Evolutionary conservation across 2,113 vertebrate genomes (phyloP).

Genomic region (Rafetus swinhoei): DNA sequence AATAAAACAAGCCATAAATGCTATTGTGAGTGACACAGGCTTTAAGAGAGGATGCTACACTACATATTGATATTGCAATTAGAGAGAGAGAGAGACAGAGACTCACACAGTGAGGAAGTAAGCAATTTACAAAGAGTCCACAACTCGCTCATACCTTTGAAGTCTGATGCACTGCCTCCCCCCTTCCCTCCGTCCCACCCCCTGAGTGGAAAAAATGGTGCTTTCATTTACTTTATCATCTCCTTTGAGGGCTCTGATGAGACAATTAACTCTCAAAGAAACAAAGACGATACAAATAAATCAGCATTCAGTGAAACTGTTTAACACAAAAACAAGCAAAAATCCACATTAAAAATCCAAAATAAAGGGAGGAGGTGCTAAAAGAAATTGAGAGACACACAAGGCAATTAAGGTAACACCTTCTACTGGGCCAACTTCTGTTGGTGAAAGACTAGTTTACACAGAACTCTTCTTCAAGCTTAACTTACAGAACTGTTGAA

Average conservation of each 20-base stretch:
- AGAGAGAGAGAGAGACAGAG: neutral
- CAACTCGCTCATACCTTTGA: fast-evolving
- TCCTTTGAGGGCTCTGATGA: neutral
- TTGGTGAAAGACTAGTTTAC: neutral
- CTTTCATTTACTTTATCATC: neutral
- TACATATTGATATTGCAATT: neutral
- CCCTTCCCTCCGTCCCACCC: fast-evolving
- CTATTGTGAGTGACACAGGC: neutral
- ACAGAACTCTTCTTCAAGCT: neutral
- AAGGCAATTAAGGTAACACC: neutral
- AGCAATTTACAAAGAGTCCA: neutral
- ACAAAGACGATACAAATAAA: neutral
- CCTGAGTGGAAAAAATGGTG: neutral
- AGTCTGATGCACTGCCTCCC: neutral
- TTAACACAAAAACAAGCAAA: neutral
- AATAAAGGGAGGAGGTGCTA: neutral
- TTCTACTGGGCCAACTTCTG: neutral
- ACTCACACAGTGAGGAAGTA: neutral
- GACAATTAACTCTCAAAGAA: neutral
- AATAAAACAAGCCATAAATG: fast-evolving
- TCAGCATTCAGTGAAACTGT: neutral
- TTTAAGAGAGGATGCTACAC: neutral
- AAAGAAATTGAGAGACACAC: neutral
- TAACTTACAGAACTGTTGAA: neutral
- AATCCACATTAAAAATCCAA: neutral